Base-by-base conservation (phyloP, 1,140 invertebrate genomes). In the Zaprionus inermis region DNA sequence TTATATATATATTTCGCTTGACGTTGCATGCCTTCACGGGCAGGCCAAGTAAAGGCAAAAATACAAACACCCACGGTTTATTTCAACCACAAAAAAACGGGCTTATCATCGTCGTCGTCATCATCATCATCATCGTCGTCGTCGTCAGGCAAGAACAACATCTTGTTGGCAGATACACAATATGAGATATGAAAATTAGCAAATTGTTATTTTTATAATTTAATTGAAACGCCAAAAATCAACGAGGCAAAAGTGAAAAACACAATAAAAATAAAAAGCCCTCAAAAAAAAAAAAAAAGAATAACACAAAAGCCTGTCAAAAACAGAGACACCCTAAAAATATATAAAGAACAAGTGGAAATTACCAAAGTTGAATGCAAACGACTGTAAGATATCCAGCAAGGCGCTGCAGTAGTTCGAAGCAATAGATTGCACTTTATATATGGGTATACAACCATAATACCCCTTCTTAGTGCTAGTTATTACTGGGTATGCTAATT, bases 191-290 rank as follows among this genome's bases (percentile, higher is more conserved):
- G 65, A 70, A 85, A 81, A 81, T 85, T 85, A 85, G 78, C 81
- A 84, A 84, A 84, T 84, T 78, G 70, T 84, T 84, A 84, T 84
- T 84, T 84, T 84, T 84, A 84, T 77, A 84, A 80, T 84, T 84
- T 85, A 80, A 84, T 84, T 85, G 78, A 84, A 84, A 85, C 61
- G 81, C 70, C 67, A 85, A 84, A 83, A 80, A 65, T 52, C 54
- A 76, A 84, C 60, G 52, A 74, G 76, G 54, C 73, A 70, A 71
- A 54, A 32, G 55, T 68, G 51, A 46, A 41, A 52, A 72, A n/a
- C n/a, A n/a, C n/a, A n/a, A n/a, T 46, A 46, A 41, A 52, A 38
- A 32, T 14, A 57, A 16, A 28, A 28, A 28, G n/a, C n/a, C n/a
- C n/a, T n/a, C 24, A 28, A 1, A 36, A 56, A 36, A 20, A 18